Base-by-base conservation (phyloP, 1,140 invertebrate genomes). In the Hetaerina americana region DNA sequence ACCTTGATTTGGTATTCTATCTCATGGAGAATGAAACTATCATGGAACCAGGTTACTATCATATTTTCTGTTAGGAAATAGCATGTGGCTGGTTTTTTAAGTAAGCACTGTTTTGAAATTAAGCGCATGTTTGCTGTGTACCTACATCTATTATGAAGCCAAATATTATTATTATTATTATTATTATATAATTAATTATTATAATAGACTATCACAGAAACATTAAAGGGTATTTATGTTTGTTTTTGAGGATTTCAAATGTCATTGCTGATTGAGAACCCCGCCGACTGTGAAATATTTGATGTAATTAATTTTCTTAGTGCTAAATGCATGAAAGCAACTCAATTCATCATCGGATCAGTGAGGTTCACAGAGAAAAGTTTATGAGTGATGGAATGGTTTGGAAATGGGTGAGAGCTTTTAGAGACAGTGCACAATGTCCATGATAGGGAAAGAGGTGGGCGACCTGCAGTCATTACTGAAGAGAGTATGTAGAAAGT, bases 341-440 rank as follows among this genome's bases (percentile, higher is more conserved):
- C 26, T 49, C 40, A 72, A 75, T 75, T 71, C 66, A 75, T 75
- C 72, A 71, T 12, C 67, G 68, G 68, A 31, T 76, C 24, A 26
- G 22, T 27, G 28, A 70, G 28, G 26, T 75, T 66, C 75, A 76
- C 57, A 69, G 72, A 72, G 24, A 74, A 75, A 75, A 74, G 71
- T 66, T 74, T 72, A 74, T 75, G 71, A 73, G 71, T 66, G 31
- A 76, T 71, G 74, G 71, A 75, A 75, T 72, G 68, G 74, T 76
- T 24, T 27, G 70, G 29, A 73, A 75, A 71, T 74, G 71, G 70
- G 71, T 72, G 70, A 68, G 75, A 68, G 66, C 66, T 27, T 74
- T 76, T 72, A n/a, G n/a, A n/a, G 74, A 75, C 69, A 70, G 71
- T 31, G 71, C 69, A 26, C 70, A 72, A 73, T 66, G 69, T 74